A percentile compares a stretch with the other conserved stretches of the same genome.
Conservation (phyloP, 2,797 vertebrate genomes). For the Labroides dimidiatus region DNA sequence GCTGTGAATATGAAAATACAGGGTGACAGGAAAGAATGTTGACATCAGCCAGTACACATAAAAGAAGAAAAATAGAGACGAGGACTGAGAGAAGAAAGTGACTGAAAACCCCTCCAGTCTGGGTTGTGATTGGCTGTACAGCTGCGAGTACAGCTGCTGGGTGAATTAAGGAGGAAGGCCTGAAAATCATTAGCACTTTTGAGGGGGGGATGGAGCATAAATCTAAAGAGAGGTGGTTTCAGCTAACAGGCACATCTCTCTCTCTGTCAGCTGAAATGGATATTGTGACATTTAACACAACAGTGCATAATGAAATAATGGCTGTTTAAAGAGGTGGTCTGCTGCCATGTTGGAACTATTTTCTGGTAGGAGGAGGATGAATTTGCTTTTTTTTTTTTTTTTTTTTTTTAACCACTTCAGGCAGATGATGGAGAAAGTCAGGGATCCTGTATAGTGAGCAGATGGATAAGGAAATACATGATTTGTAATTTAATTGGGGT, state of each 20-base stretch:
- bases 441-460: too few species aligned
- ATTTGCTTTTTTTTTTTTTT: not conserved
- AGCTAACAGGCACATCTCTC: conserved; percentile 32
- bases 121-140: conserved; percentile 48
- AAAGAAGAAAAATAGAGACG: conserved; percentile 12
- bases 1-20: not conserved
- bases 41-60: conserved; percentile 1
- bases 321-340: conserved; percentile 12
- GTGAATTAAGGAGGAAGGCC: conserved; percentile 46
- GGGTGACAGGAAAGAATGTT: conserved; percentile 22
- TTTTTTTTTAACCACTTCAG: not conserved
- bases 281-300: conserved; percentile 47
- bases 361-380: not conserved
- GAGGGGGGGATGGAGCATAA: conserved; percentile 5
- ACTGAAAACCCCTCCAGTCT: not conserved
- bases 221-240: conserved; percentile 42
- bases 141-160: conserved; percentile 62
- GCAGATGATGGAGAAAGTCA: not conserved
- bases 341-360: conserved; percentile 25
- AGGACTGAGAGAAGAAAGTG: too few species aligned
- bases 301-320: conserved; percentile 19
- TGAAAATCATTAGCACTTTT: conserved; percentile 60
- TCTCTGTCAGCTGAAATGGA: conserved; percentile 39
- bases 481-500: too few species aligned
- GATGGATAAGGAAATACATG: too few species aligned